Evolutionary conservation across 23 tunicate genomes (phyloP), one percentile per base, ranked within the genome.

Genomic region (Diplosoma virens): DNA sequence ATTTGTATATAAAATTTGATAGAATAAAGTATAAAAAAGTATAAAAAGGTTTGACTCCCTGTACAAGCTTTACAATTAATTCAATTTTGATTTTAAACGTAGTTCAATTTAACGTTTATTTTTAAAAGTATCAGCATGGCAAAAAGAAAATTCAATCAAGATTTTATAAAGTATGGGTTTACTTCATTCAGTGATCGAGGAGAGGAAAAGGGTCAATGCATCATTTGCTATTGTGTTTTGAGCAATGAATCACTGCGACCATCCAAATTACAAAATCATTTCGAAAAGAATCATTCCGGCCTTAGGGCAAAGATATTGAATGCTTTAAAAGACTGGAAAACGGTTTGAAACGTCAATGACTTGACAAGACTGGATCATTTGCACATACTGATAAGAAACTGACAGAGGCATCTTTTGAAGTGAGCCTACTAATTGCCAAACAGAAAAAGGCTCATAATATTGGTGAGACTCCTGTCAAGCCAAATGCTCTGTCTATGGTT

Each of bases 281-380:
- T 79, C 71, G 71, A 65, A 79, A 79, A 79, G 50, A 64, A 65
- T 66, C 82, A 77, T 77, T 71, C 82, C 29, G 71, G 54, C 33
- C 33, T 33, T 61, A 55, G 24, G 63, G 63, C 63, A 63, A 63
- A 63, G 70, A 63, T 63, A 63, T 63, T 63, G 70, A 63, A 63
- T 29, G 30, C 70, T 63, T 63, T 63, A 63, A 63, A 63, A 63
- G 70, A 63, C 35, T 63, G 35, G 35, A 63, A 63, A 63, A 63
- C 70, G 70, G 70, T 80, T 31, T 80, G 67, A 81, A 81, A 31
- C 80, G 80, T 35, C 86, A 81, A 72, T 27, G 81, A 61, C 82
- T 83, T 75, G 88, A 83, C 68, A 35, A 0, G 47, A 60, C 59
- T 0, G 88, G 74, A 63, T 63, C 70, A n/a, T 63, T 63, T 63